Conservation (phyloP, 1,140 invertebrate species). For the Trichonephila clavata region DNA sequence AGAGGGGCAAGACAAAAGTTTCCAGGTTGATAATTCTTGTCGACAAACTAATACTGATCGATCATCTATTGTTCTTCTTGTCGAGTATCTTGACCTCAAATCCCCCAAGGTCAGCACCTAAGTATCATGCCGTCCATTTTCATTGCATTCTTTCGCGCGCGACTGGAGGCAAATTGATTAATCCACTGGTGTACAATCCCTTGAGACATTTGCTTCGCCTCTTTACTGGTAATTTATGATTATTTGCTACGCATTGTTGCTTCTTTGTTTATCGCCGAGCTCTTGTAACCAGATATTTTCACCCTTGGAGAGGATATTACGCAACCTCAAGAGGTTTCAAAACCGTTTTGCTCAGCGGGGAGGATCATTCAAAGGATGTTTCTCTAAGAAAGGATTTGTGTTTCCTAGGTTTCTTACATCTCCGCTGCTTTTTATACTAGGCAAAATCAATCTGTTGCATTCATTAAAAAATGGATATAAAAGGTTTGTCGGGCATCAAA, state of each 20-base stretch:
- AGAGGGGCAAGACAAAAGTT: neutral
- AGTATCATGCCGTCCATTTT: conserved; percentile 53
- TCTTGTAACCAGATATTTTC: conserved; percentile 29
- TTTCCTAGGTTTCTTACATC: neutral
- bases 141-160: conserved; percentile 24
- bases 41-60: conserved; percentile 44
- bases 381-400: conserved; percentile 15
- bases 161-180: conserved; percentile 58
- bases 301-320: conserved; percentile 23
- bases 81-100: neutral
- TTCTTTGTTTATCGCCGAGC: conserved; percentile 32
- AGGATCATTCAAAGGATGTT: neutral
- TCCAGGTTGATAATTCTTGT: conserved; percentile 24
- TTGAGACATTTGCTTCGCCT: conserved; percentile 16
- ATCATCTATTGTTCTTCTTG: conserved; percentile 39
- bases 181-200: conserved; percentile 51
- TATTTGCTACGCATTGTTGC: conserved; percentile 61
- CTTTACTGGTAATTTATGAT: conserved; percentile 52
- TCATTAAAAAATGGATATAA: neutral
- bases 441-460: neutral
- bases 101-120: conserved; percentile 44
- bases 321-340: conserved; percentile 36
- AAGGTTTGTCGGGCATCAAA: neutral
- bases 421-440: neutral
- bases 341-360: neutral